Percentiles rank a stretch among this genome's conserved stretches.
These are phyloP conservation scores for Plagodis pulveraria DNA, from an alignment of 2,888 invertebrate species.

Conservation along the genomic window DNA sequence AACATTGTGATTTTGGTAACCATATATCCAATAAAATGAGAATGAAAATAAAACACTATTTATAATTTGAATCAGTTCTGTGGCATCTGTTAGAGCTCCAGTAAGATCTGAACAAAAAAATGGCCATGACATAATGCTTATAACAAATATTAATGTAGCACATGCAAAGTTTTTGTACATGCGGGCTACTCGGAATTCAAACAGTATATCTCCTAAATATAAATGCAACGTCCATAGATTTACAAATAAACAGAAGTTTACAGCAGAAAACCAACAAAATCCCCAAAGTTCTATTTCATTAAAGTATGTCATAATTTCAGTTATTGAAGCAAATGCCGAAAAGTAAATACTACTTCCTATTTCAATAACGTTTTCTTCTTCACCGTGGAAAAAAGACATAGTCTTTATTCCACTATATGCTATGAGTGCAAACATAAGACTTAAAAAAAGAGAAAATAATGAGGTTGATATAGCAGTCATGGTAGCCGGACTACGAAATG, in stretches of 20 bases:
- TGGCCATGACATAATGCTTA: constrained; percentile 59
- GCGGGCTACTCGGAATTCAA: constrained; percentile 39
- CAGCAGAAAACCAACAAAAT: constrained; percentile 65
- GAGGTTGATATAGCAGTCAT: constrained; percentile 67
- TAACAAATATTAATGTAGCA: constrained; percentile 43
- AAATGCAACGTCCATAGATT: constrained; percentile 64
- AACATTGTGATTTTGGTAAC: constrained; percentile 64
- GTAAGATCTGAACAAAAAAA: constrained; percentile 70
- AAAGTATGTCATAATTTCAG: constrained; percentile 70
- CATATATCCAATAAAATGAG: constrained; percentile 73
- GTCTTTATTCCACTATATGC: constrained; percentile 67
- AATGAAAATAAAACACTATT: constrained; percentile 65
- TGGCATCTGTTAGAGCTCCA: constrained; percentile 54
- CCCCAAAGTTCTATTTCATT: constrained; percentile 61
- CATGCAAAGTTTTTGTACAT: constrained; percentile 49
- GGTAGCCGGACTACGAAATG: constrained; percentile 73
- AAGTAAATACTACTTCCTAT: constrained; percentile 58
- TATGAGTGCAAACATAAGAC: constrained; percentile 57
- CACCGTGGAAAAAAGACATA: constrained; percentile 73
- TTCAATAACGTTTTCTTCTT: constrained; percentile 69
- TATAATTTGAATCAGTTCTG: constrained; percentile 61
- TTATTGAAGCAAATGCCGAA: constrained; percentile 57
- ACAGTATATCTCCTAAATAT: constrained; percentile 56
- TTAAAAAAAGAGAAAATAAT: constrained; percentile 55
- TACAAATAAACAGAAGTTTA: constrained; percentile 58